Evolutionary conservation across 2,113 vertebrate genomes (phyloP), one percentile per base, ranked within the genome.

Genomic region (Redunca redunca): DNA sequence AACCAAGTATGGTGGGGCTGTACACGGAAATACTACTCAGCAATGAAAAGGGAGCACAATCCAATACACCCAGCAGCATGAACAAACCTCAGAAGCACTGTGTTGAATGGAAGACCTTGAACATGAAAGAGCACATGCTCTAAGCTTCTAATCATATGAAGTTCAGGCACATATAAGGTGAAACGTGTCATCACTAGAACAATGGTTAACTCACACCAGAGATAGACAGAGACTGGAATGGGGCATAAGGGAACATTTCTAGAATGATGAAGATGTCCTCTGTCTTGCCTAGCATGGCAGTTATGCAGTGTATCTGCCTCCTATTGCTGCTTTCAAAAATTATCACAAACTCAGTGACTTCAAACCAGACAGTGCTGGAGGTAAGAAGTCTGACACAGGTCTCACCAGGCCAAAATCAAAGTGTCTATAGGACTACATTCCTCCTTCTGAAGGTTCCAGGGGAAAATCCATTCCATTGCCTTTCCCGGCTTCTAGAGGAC

Each of bases 101-200:
- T 1, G 13, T 6, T 10, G 33, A 88, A 14, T 23, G 19, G 71
- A 62, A 77, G 81, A 74, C 5, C 30, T 55, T 57, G 50, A 28
- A 14, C 2, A 0, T 17, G 43, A 67, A 52, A 55, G 48, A 25
- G 3, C 10, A n/a, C 7, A 4, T 4, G 7, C 40, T 26, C 48
- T 6, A 2, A 1, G 10, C 16, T 9, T 77, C 64, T 50, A 91
- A 25, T 13, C 19, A 46, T 6, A 28, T 25, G 6, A 57, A 43
- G 84, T 40, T 95, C 57, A 90, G 30, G 19, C 23, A 60, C 40
- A 60, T 16, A 21, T 26, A 43, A 52, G 8, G 25, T 23, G 33
- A 46, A 86, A 62, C 12, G 30, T 64, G n/a, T 71, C 19, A 57
- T 71, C n/a, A 48, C 77, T 28, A 43, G 74, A 52, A 81, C 21